A percentile compares a stretch with the other conserved stretches of the same genome.
Conservation (phyloP, 1,140 invertebrate species). For the Caenorhabditis briggsae region DNA sequence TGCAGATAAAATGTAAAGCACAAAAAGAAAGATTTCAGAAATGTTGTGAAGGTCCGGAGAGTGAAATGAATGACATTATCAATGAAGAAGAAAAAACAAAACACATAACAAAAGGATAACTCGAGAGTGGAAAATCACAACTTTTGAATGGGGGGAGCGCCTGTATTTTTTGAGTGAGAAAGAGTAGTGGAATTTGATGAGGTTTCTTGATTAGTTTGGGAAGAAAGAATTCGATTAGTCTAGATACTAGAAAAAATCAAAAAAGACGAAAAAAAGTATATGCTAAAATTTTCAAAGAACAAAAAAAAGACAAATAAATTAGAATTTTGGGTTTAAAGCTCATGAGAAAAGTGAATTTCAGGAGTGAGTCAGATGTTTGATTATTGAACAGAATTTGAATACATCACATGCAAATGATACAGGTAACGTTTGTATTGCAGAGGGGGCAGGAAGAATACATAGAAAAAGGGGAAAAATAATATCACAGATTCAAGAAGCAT, state of each 20-base stretch:
- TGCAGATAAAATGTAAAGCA: not conserved
- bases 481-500: conserved; percentile 52
- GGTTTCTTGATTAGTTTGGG: not conserved
- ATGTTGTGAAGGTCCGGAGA: not conserved
- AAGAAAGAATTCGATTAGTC: not conserved
- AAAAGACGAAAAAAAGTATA: not conserved
- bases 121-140: conserved; percentile 2
- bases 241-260: not conserved
- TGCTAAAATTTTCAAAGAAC: not conserved
- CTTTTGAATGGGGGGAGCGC: conserved; percentile 11
- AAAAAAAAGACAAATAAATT: conserved; percentile 29
- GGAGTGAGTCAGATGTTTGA: not conserved
- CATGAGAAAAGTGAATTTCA: conserved; percentile 32
- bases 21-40: not conserved
- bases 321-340: conserved; percentile 33
- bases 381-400: conserved; percentile 16
- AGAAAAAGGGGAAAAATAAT: not conserved
- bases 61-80: not conserved
- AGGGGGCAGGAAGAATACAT: too few relatives aligned
- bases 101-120: not conserved
- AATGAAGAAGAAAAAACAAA: not conserved
- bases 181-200: not conserved
- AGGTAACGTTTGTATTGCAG: conserved; percentile 6
- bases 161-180: conserved; percentile 40
- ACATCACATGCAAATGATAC: conserved; percentile 42